These are phyloP conservation scores for Sebastiscus albofasciatus DNA, from an alignment of 2,797 vertebrate genomes.

Conservation along the genomic window DNA sequence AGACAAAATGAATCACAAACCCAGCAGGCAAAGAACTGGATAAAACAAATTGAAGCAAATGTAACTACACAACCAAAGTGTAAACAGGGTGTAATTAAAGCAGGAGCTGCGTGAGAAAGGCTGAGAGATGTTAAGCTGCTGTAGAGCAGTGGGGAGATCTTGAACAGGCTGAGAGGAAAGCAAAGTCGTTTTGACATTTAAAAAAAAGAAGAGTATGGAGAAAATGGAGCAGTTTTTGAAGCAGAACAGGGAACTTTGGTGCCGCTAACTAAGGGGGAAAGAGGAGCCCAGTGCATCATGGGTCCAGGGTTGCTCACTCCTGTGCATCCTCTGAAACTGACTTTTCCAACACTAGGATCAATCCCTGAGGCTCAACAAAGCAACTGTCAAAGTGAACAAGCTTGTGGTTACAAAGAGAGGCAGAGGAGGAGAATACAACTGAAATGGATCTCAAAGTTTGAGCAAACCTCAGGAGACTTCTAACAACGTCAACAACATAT, in stretches of 20 bases:
- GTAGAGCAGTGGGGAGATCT: neutral
- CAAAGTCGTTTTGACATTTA: slow-evolving; percentile 7
- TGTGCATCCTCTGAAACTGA: slow-evolving; percentile 4
- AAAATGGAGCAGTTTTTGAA: neutral
- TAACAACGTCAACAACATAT: neutral
- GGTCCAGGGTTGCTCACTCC: slow-evolving; percentile 8
- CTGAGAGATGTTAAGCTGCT: neutral
- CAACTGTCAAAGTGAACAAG: neutral
- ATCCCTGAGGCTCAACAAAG: slow-evolving; percentile 4
- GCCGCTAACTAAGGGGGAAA: neutral
- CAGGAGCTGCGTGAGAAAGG: neutral
- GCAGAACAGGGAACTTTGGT: neutral
- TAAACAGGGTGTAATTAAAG: slow-evolving; percentile 12
- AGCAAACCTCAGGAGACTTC: neutral
- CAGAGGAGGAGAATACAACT: neutral
- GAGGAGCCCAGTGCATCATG: slow-evolving; percentile 16
- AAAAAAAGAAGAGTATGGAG: neutral
- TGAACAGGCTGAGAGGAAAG: neutral
- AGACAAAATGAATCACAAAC: slow-evolving; percentile 18
- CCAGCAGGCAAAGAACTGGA: slow-evolving; percentile 14
- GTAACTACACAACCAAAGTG: slow-evolving; percentile 1
- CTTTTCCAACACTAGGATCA: neutral
- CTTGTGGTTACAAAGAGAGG: neutral
- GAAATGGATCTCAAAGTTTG: neutral
- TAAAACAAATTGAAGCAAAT: slow-evolving; percentile 9